These are phyloP conservation scores for Rynchops niger DNA, from an alignment of 2,113 vertebrate species.

Conservation along the genomic window DNA sequence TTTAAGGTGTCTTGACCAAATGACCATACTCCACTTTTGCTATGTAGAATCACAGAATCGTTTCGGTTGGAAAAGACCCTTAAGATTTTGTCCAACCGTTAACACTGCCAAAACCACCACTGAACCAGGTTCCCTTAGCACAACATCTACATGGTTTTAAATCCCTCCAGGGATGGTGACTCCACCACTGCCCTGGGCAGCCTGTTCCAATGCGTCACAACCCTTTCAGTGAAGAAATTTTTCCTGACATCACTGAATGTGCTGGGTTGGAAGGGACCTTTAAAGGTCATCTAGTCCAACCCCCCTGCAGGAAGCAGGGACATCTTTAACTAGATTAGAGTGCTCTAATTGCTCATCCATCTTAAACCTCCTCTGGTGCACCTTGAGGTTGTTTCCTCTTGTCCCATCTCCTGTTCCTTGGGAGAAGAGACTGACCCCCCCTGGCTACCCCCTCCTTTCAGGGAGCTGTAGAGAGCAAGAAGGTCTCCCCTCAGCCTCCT, in stretches of 20 bases:
- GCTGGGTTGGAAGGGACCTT: no score
- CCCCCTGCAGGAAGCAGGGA: no score
- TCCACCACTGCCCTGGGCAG: background rate
- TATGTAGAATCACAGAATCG: background rate
- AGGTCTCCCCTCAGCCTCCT: background rate
- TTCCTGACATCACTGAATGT: background rate
- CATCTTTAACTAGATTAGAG: no score
- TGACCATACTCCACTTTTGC: background rate
- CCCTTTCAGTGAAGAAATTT: background rate
- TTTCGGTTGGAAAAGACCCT: background rate
- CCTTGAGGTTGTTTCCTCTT: background rate
- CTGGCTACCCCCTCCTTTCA: background rate
- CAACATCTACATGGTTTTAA: background rate
- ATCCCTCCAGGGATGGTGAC: background rate
- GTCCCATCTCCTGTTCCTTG: background rate
- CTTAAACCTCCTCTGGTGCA: background rate
- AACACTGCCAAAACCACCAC: background rate
- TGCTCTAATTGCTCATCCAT: background rate
- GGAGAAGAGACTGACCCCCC: background rate
- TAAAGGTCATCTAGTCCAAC: no score
- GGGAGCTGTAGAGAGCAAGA: background rate
- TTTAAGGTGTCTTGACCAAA: background rate
- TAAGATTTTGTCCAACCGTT: background rate
- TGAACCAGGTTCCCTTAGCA: background rate
- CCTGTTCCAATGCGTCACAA: background rate